These are phyloP conservation scores for Liasis olivaceus DNA, from an alignment of 2,797 vertebrate genomes.

Conservation along the genomic window DNA sequence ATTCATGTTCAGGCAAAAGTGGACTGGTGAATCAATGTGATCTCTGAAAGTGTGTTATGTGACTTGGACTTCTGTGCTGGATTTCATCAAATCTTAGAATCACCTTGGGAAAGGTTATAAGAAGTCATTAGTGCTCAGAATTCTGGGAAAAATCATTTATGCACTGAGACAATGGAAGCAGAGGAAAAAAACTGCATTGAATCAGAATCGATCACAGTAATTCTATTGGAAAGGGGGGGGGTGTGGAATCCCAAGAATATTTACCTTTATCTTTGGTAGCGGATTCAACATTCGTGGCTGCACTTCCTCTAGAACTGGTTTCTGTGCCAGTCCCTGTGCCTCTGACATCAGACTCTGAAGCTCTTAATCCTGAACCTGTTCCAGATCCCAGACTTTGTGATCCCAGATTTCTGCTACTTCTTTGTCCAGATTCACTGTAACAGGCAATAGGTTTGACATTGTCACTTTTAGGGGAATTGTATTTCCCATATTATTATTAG, in stretches of 20 bases:
- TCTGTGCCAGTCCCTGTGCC: background rate
- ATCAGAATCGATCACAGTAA: background rate
- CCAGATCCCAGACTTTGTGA: background rate
- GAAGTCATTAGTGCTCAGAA: background rate
- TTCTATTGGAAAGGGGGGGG: background rate
- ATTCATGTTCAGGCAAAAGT: background rate
- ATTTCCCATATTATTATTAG: background rate
- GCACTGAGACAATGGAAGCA: background rate
- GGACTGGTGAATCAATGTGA: background rate
- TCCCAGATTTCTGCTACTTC: background rate
- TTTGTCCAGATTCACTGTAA: conserved; percentile 7
- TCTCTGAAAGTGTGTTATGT: background rate
- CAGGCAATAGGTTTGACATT: background rate
- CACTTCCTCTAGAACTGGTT: background rate
- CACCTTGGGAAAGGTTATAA: background rate
- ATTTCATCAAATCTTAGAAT: background rate
- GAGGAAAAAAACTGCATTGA: background rate
- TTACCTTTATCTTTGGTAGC: conserved; percentile 11
- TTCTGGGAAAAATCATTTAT: background rate
- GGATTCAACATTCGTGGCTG: background rate
- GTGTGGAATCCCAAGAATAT: background rate
- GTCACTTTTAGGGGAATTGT: background rate
- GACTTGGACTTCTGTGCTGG: background rate
- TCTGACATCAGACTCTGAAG: background rate
- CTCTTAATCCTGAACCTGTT: conserved; percentile 22